Conservation (phyloP, 2,113 vertebrate species). For the Cyphomyrus discorhynchus region DNA sequence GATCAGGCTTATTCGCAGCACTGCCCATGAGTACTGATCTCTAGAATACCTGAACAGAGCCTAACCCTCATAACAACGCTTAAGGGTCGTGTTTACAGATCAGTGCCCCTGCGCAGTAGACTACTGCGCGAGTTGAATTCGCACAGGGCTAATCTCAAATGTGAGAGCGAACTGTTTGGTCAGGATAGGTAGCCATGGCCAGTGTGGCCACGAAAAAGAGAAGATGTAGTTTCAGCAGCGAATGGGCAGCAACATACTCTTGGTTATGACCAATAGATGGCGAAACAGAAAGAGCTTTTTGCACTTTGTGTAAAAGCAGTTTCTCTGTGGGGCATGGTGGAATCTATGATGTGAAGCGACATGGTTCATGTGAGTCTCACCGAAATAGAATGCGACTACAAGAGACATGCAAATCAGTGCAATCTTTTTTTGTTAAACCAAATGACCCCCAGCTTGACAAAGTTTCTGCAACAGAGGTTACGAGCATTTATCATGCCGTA, state of each 20-base stretch:
- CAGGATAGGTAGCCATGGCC: too few relatives aligned
- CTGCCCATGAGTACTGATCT: too few relatives aligned
- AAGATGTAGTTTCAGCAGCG: not conserved
- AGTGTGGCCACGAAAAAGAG: not conserved
- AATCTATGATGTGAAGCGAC: not conserved
- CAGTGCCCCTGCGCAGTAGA: too few relatives aligned
- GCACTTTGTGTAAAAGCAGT: not conserved
- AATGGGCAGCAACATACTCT: not conserved
- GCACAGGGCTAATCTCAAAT: too few relatives aligned
- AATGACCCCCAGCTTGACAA: too few relatives aligned
- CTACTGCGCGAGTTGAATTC: too few relatives aligned
- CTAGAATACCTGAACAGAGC: too few relatives aligned
- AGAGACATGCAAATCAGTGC: not conserved
- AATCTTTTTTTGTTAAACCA: not conserved
- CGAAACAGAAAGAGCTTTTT: not conserved
- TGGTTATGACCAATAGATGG: not conserved
- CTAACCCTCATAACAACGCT: too few relatives aligned
- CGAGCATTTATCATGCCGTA: not conserved
- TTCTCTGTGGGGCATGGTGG: not conserved
- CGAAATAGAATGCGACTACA: not conserved
- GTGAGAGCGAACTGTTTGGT: too few relatives aligned
- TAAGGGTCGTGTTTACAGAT: too few relatives aligned
- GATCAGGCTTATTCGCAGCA: too few relatives aligned
- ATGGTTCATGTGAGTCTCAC: not conserved
- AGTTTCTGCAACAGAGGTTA: not conserved